These are phyloP conservation scores for Mobula birostris DNA, from an alignment of 2,113 vertebrate genomes.

Conservation along the genomic window DNA sequence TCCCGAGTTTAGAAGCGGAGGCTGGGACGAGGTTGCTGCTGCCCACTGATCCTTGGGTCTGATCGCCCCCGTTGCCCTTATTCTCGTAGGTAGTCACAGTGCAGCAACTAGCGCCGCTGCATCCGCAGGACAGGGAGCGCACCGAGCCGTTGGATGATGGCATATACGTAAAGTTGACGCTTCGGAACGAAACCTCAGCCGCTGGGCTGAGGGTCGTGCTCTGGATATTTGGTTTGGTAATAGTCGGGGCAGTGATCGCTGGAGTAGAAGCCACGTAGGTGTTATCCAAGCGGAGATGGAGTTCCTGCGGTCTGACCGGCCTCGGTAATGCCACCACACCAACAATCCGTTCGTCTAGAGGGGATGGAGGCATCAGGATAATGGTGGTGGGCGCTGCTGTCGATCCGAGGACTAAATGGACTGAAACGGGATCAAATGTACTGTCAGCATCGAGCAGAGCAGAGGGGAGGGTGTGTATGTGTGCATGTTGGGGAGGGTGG, in stretches of 20 bases:
- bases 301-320: constrained; percentile 97
- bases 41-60: background rate
- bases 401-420: constrained; percentile 10
- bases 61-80: constrained; percentile 56
- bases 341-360: constrained; percentile 95
- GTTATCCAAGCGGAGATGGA: constrained; percentile 88
- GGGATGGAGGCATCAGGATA: constrained; percentile 99
- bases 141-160: constrained; percentile 98
- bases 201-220: constrained; percentile 40
- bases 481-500: background rate
- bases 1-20: constrained; percentile 57
- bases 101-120: constrained; percentile 97
- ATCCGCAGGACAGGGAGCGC: constrained; percentile 98
- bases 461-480: background rate
- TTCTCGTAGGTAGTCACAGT: constrained; percentile 91
- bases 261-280: constrained; percentile 63
- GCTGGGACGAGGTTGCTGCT: constrained; percentile 55
- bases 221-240: background rate
- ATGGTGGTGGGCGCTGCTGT: constrained; percentile 51
- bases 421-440: constrained; percentile 27
- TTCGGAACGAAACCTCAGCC: constrained; percentile 81
- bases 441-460: constrained; percentile 16
- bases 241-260: background rate
- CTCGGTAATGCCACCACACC: constrained; percentile 83
- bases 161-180: constrained; percentile 97